phyloP scores from a whole-genome alignment of 2,797 vertebrate genomes.

The Galaxias olidus region DNA sequence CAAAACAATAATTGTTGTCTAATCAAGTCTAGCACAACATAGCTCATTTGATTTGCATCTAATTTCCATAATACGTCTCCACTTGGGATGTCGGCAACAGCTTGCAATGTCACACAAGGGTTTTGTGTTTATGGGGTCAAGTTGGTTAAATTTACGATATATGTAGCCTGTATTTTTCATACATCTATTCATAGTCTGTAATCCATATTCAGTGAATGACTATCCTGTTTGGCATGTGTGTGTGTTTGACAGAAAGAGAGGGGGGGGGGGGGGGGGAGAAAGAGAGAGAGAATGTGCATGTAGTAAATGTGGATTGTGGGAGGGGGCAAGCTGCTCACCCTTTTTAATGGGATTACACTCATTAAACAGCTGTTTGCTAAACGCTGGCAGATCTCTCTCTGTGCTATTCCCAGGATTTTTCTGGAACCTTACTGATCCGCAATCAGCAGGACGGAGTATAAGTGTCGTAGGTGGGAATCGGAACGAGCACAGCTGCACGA shows the following conservation, averaged over 20 bases:
- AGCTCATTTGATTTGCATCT: slow-evolving; percentile 68
- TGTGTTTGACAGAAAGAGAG: background rate
- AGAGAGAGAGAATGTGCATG: slow-evolving; percentile 3
- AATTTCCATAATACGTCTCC: slow-evolving; percentile 49
- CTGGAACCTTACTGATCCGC: slow-evolving; percentile 57
- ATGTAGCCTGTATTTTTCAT: too few relatives aligned
- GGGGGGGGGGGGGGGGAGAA: background rate
- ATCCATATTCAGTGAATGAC: too few relatives aligned
- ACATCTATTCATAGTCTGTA: too few relatives aligned
- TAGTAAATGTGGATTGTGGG: slow-evolving; percentile 55
- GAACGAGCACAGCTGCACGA: slow-evolving; percentile 67
- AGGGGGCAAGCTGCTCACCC: slow-evolving; percentile 47
- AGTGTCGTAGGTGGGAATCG: slow-evolving; percentile 63
- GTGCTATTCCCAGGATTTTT: slow-evolving; percentile 39
- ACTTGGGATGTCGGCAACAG: slow-evolving; percentile 49
- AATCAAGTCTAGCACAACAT: slow-evolving; percentile 61
- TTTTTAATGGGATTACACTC: slow-evolving; percentile 70
- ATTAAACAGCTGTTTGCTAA: slow-evolving; percentile 72
- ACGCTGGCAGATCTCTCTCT: slow-evolving; percentile 45
- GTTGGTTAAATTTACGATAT: too few relatives aligned
- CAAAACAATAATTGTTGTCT: slow-evolving; percentile 74
- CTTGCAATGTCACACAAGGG: slow-evolving; percentile 27
- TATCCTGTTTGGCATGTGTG: background rate
- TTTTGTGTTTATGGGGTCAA: slow-evolving; percentile 19
- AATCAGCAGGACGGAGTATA: slow-evolving; percentile 58